Conservation (phyloP, 1,140 invertebrate genomes). For the Eufriesea mexicana region DNA sequence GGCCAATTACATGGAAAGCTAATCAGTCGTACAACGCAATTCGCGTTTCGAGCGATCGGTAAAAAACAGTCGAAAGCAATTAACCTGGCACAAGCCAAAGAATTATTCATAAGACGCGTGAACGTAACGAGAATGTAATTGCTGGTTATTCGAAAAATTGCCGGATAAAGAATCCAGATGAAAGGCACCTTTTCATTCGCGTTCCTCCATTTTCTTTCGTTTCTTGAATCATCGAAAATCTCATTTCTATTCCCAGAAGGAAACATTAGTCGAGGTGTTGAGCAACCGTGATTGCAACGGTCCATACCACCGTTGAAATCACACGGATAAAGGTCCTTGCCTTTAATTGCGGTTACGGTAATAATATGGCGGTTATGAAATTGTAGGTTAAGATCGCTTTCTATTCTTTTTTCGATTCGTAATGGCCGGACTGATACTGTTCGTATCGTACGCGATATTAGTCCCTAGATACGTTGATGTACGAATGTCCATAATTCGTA, state of each 20-base stretch:
- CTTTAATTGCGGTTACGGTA: slow-evolving; percentile 19
- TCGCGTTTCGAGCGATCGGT: neutral
- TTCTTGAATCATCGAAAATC: neutral
- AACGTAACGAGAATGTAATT: neutral
- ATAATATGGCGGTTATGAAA: slow-evolving; percentile 50
- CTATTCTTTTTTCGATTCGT: slow-evolving; percentile 33
- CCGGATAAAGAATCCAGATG: neutral
- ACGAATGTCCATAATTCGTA: too few relatives aligned
- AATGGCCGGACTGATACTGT: neutral
- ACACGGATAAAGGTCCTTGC: slow-evolving; percentile 28
- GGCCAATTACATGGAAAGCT: neutral
- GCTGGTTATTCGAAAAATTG: neutral
- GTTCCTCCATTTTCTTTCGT: neutral
- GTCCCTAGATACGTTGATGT: too few relatives aligned
- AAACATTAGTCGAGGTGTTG: slow-evolving; percentile 1
- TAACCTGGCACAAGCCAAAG: neutral
- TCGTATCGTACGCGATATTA: too few relatives aligned
- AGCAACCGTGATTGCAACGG: slow-evolving; percentile 11
- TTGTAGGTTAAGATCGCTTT: slow-evolving; percentile 50
- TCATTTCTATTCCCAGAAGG: neutral
- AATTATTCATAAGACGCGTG: slow-evolving; percentile 10
- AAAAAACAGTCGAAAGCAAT: neutral
- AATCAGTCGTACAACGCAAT: neutral
- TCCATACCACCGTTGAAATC: slow-evolving; percentile 15
- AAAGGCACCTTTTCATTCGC: neutral